phyloP scores from a whole-genome alignment of 1,140 invertebrate genomes.

The Pseudomyrmex dendroicus region DNA sequence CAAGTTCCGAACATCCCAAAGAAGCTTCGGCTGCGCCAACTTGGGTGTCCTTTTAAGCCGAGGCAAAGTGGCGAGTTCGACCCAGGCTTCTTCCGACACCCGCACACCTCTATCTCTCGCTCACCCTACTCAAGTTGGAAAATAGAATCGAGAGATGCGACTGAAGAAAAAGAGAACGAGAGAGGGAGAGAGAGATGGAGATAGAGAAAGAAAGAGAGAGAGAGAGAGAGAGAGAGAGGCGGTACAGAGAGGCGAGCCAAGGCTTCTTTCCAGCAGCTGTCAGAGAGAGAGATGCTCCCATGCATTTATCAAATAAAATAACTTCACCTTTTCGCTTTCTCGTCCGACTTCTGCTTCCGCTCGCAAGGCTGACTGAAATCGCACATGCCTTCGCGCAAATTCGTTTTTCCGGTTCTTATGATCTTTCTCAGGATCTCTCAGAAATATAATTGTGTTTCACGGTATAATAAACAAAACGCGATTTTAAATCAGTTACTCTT shows the following conservation, averaged over 20 bases:
- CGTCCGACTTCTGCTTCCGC: slow-evolving; percentile 11
- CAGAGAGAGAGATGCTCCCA: slow-evolving; percentile 27
- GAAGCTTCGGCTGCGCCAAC: slow-evolving; percentile 62
- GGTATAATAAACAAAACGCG: neutral
- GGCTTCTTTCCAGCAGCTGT: slow-evolving; percentile 46
- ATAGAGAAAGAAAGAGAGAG: neutral
- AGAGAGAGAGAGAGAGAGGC: slow-evolving; percentile 1
- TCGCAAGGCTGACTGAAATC: slow-evolving; percentile 29
- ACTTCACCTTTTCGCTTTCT: slow-evolving; percentile 23
- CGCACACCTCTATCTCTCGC: slow-evolving; percentile 11
- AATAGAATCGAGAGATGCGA: slow-evolving; percentile 61
- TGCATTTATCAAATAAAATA: slow-evolving; percentile 65
- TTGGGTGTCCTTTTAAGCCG: slow-evolving; percentile 66
- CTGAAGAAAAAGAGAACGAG: slow-evolving; percentile 18
- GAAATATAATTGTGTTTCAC: neutral
- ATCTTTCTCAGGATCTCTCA: neutral
- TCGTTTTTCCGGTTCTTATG: neutral
- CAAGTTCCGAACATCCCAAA: slow-evolving; percentile 65
- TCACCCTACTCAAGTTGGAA: slow-evolving; percentile 42
- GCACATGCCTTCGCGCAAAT: neutral
- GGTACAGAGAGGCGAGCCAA: slow-evolving; percentile 1
- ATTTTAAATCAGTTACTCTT: neutral
- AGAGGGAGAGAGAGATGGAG: neutral
- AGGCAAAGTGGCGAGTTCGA: slow-evolving; percentile 67
- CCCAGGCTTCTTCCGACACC: slow-evolving; percentile 53